These are phyloP conservation scores for Dicrostonyx torquatus DNA, from an alignment of 2,797 vertebrate species.

Conservation along the genomic window DNA sequence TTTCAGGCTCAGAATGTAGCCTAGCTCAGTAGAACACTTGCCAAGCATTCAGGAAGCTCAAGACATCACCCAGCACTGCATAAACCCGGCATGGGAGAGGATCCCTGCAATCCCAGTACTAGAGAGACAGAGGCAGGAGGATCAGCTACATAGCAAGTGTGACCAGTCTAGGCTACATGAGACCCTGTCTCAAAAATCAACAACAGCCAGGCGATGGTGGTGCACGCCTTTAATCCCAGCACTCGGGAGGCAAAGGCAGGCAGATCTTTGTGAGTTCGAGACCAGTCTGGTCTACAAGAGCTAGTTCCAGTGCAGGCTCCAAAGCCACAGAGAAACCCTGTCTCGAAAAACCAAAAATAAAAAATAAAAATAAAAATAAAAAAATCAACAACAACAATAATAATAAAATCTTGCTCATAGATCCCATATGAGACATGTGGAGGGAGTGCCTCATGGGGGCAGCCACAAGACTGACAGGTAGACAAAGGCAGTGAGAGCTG, in stretches of 20 bases:
- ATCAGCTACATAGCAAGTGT: neutral
- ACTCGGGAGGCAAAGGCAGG: no score
- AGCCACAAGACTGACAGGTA: neutral
- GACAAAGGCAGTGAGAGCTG: neutral
- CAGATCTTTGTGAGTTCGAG: no score
- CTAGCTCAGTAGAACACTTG: neutral
- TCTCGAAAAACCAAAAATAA: neutral
- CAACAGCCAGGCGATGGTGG: no score
- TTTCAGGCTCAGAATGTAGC: neutral
- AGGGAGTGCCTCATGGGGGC: neutral
- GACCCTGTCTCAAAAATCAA: neutral
- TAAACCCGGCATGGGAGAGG: accelerated
- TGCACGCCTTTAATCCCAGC: no score
- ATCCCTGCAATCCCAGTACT: neutral
- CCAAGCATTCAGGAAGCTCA: neutral
- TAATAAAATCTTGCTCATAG: neutral
- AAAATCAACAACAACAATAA: neutral
- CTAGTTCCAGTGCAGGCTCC: no score
- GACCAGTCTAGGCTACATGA: neutral
- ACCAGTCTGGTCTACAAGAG: no score
- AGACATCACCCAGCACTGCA: neutral
- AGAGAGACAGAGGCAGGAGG: neutral
- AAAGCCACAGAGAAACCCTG: no score
- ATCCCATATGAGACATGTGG: neutral
- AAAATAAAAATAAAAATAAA: no score